A percentile compares a stretch with the other conserved stretches of the same genome.
Evolutionary conservation across 2,888 invertebrate genomes (phyloP).

Genomic region (Mesorhabditis spiculigera): DNA sequence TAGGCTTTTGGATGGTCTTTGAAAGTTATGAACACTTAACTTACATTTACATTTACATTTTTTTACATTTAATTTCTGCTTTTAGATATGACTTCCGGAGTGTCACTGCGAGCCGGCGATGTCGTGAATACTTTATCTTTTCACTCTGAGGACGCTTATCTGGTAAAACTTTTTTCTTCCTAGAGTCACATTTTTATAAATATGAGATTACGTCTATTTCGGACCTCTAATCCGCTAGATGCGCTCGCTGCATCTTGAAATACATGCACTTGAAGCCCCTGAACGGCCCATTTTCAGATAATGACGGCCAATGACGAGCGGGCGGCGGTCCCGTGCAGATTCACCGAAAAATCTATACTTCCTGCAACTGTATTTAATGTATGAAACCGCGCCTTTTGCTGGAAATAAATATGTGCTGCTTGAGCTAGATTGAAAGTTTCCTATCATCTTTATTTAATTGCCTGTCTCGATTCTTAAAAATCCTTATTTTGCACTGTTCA

Average conservation of each 20-base stretch:
- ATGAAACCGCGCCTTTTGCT: neutral
- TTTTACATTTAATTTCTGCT: neutral
- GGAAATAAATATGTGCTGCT: neutral
- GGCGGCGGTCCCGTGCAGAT: neutral
- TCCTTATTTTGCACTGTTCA: no score
- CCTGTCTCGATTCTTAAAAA: no score
- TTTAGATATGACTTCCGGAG: neutral
- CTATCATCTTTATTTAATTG: no score
- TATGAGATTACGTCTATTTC: no score
- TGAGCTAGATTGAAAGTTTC: no score
- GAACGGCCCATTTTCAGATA: neutral
- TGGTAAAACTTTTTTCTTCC: no score
- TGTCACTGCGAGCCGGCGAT: conserved; percentile 5
- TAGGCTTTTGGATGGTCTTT: neutral
- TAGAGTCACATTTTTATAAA: no score
- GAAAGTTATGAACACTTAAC: no score
- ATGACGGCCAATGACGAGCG: conserved; percentile 2
- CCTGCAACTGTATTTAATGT: neutral
- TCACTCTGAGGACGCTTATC: neutral
- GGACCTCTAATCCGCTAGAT: no score
- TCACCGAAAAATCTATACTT: neutral
- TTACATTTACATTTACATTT: no score
- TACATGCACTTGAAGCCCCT: no score
- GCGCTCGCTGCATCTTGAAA: no score
- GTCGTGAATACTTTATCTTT: neutral